Conservation (phyloP, 2,113 vertebrate species). For the Apodemus sylvaticus region DNA sequence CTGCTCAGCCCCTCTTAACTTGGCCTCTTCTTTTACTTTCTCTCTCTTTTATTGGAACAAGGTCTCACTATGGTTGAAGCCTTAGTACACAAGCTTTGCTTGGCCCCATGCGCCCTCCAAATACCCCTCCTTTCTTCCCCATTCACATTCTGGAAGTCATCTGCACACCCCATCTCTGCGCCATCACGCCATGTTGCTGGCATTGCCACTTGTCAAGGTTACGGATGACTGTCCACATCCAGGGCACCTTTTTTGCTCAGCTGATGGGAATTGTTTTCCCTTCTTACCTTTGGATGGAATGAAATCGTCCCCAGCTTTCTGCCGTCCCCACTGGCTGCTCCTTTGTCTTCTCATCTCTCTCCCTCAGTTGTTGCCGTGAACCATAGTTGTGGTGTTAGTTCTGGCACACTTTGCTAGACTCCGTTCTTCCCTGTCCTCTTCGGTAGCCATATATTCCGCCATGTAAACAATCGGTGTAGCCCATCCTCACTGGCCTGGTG, state of each 20-base stretch:
- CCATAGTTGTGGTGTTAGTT: not conserved
- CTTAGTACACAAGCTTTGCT: not conserved
- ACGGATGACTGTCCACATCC: not conserved
- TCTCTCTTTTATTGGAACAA: not conserved
- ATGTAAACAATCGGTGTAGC: not conserved
- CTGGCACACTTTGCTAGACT: not conserved
- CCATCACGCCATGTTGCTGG: not conserved
- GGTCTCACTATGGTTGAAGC: too few relatives aligned
- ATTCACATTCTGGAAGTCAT: not conserved
- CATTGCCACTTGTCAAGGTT: not conserved
- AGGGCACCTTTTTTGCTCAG: not conserved
- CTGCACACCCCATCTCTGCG: not conserved
- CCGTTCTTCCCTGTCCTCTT: not conserved
- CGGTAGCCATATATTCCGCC: not conserved
- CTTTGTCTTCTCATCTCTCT: too few relatives aligned
- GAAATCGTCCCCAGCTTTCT: not conserved
- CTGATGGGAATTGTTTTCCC: not conserved
- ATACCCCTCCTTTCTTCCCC: not conserved
- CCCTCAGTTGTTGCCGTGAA: not conserved
- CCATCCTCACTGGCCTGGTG: not conserved
- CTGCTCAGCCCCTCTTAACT: slow-evolving; percentile 37
- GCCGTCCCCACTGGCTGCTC: not conserved
- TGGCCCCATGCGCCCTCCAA: not conserved
- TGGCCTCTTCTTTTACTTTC: not conserved
- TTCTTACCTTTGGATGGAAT: not conserved